Evolutionary conservation across 2,888 invertebrate genomes (phyloP).

Genomic region (Sesamia inferens): DNA sequence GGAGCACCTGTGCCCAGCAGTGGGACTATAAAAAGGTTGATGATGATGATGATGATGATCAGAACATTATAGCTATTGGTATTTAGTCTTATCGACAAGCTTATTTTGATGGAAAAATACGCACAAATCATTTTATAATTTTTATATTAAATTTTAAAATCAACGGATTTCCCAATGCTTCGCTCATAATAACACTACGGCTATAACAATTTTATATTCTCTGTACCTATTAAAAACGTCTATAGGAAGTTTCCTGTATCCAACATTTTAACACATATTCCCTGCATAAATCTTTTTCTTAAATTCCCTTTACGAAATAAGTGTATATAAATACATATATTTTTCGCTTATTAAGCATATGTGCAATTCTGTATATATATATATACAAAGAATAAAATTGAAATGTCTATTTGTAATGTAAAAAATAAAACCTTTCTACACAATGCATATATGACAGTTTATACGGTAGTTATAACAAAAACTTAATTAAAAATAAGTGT

Average conservation of each 20-base stretch:
- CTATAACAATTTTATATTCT: constrained; percentile 9
- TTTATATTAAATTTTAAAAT: constrained; percentile 25
- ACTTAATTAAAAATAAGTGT: neutral
- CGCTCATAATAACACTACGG: constrained; percentile 6
- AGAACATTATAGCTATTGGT: constrained; percentile 15
- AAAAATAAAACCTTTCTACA: neutral
- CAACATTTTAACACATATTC: neutral
- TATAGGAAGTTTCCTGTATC: constrained; percentile 2
- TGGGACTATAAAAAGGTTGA: too few species aligned
- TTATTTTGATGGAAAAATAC: constrained; percentile 18
- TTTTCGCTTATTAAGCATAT: constrained; percentile 4
- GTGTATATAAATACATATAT: neutral
- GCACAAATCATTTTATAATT: constrained; percentile 17
- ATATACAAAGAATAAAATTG: neutral
- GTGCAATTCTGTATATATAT: neutral
- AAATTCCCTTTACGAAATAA: neutral
- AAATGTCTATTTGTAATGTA: neutral
- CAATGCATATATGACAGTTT: too few species aligned
- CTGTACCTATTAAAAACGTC: neutral
- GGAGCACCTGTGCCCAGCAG: too few species aligned
- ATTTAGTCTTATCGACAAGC: constrained; percentile 13
- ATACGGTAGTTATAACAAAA: too few species aligned
- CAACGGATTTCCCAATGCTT: constrained; percentile 22
- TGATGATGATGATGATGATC: too few species aligned
- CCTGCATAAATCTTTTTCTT: neutral